Evolutionary conservation across 2,888 invertebrate species (phyloP).

Genomic region (Lasius platythorax): DNA sequence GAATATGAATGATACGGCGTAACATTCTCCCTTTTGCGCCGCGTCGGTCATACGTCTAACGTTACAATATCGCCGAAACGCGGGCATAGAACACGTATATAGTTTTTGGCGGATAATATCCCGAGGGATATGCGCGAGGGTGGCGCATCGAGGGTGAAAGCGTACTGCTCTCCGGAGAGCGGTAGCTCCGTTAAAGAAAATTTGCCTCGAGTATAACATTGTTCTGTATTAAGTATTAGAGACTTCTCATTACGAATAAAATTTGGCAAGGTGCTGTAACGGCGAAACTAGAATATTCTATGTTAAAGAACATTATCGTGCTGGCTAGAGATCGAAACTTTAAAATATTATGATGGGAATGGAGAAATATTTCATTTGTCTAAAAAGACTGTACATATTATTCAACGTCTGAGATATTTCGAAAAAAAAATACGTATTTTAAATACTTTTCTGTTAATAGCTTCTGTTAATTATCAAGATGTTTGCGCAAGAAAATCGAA

Average conservation of each 20-base stretch:
- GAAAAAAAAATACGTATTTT: neutral
- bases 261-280: neutral
- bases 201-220: neutral
- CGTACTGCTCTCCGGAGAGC: constrained; percentile 32
- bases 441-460: constrained; percentile 20
- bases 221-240: neutral
- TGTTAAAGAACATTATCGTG: neutral
- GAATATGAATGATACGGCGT: constrained; percentile 79
- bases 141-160: constrained; percentile 52
- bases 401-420: neutral
- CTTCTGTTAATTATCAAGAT: constrained; percentile 37
- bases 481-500: constrained; percentile 30
- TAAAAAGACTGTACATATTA: neutral
- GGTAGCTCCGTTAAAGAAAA: neutral
- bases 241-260: neutral
- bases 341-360: neutral
- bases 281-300: neutral
- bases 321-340: neutral
- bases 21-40: constrained; percentile 60
- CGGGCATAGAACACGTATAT: constrained; percentile 55
- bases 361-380: neutral
- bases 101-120: constrained; percentile 60
- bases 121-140: constrained; percentile 45
- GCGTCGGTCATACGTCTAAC: constrained; percentile 79
- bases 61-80: constrained; percentile 60